phyloP scores from a whole-genome alignment of 2,113 vertebrate species.

The Chaetodon trifascialis region DNA sequence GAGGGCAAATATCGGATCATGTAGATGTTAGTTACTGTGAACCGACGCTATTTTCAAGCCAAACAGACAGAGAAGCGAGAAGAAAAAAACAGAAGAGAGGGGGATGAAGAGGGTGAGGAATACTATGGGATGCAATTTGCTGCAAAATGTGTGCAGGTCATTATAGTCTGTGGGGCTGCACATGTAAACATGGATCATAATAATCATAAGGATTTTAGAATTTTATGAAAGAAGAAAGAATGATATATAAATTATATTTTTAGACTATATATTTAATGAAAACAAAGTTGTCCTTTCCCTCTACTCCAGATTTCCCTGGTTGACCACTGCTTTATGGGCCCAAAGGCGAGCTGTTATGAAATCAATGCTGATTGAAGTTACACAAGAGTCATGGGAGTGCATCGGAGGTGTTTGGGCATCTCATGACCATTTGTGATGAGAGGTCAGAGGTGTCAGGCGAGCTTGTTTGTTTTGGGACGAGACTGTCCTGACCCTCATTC shows the following conservation, averaged over 20 bases:
- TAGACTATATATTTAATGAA: background rate
- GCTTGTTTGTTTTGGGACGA: slow-evolving; percentile 61
- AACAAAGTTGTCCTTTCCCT: background rate
- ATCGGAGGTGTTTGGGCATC: slow-evolving; percentile 29
- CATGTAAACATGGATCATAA: background rate
- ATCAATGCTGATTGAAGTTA: slow-evolving; percentile 34
- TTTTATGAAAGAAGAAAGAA: background rate
- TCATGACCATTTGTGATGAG: slow-evolving; percentile 50
- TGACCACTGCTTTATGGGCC: background rate
- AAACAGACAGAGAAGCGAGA: slow-evolving; percentile 14
- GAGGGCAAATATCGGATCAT: background rate
- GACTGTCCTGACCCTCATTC: slow-evolving; percentile 1
- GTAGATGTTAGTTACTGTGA: slow-evolving; percentile 14
- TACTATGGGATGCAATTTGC: background rate
- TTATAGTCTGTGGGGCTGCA: background rate
- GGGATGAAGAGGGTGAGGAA: background rate
- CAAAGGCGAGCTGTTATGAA: slow-evolving; percentile 15
- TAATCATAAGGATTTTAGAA: background rate
- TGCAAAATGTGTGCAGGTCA: background rate
- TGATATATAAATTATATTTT: background rate
- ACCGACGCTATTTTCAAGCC: slow-evolving; percentile 1
- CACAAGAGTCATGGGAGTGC: slow-evolving; percentile 54
- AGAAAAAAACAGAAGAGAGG: too few relatives aligned
- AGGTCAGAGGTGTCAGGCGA: slow-evolving; percentile 32
- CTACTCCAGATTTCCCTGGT: background rate